Evolutionary conservation across 2,888 invertebrate species (phyloP), one percentile per base, ranked within the genome.

Genomic region (Spisula subtruncata): DNA sequence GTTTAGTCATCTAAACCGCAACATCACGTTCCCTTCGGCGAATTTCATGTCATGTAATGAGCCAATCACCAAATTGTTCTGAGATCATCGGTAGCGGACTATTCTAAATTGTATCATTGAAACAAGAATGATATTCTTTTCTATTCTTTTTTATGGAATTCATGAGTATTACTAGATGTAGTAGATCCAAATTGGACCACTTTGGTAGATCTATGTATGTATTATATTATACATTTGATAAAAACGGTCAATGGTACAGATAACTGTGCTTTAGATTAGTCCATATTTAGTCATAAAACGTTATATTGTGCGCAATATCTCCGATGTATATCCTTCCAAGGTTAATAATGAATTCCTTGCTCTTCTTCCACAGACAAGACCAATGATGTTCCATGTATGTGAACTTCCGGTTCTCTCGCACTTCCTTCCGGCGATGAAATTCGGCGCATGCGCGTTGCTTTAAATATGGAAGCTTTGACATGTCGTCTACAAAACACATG

Each of bases 381-480:
- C 85, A 85, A 51, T 85, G 85, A 51, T 85, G 85, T 35, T 71
- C 79, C 5, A 51, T 51, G 35, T 71, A 85, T 25, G 75, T 75
- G 29, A 71, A 85, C 51, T 85, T 83, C 41, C 60, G 60, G 41
- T 66, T 83, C 25, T 83, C 66, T 41, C 83, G 32, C n/a, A 83
- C 46, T 20, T 60, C 46, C 56, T 83, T 83, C 66, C 83, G 83
- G 32, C 66, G 60, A 16, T 83, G 60, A 20, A 83, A 83, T 66
- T 83, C 83, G 0, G 66, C 14, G 25, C 83, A 83, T 16, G 83
- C 83, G 41, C 83, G 56, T 41, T 46, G 35, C 8, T 56, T 41
- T 66, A 83, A 14, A 66, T 66, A n/a, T 83, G 83, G 66, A 14
- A 83, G 56, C 10, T 35, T 66, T 16, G 60, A 25, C 25, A 66